A percentile compares a stretch with the other conserved stretches of the same genome.
Conservation (phyloP, 30 jellyfish, hydroid and myxozoan genomes). For the Catostylus mosaicus region DNA sequence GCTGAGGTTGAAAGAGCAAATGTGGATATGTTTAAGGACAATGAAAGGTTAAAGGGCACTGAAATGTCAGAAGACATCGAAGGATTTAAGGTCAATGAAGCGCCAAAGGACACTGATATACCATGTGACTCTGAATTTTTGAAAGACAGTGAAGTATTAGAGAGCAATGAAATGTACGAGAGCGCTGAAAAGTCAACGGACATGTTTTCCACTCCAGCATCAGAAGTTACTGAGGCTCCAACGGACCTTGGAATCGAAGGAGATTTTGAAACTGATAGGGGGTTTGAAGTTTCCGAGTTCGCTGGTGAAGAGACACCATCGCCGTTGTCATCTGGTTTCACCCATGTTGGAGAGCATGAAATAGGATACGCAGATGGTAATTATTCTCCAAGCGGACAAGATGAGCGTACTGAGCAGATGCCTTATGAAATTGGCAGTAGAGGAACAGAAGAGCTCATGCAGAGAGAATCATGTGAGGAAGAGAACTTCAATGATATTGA, state of each 20-base stretch:
- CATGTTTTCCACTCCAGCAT: no score
- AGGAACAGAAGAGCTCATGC: slow-evolving; percentile 62
- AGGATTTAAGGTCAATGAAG: neutral
- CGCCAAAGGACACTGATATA: neutral
- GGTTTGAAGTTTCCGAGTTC: neutral
- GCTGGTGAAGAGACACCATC: neutral
- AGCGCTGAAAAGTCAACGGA: neutral
- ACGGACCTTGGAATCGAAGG: neutral
- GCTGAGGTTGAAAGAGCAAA: no score
- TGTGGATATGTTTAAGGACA: no score
- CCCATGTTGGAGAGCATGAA: neutral
- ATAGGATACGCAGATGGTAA: neutral
- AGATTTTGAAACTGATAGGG: neutral
- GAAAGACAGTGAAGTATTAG: neutral
- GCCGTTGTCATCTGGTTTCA: neutral
- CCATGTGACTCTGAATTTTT: neutral
- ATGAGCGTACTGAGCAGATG: neutral
- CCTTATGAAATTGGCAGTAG: slow-evolving; percentile 17
- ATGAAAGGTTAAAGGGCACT: neutral
- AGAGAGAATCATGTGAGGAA: slow-evolving; percentile 10
- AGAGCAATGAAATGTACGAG: neutral
- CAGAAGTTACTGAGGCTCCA: neutral
- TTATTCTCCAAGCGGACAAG: neutral
- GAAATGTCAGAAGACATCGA: neutral
- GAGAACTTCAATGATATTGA: neutral